A percentile compares a stretch with the other conserved stretches of the same genome.
These are phyloP conservation scores for Eupithecia centaureata DNA, from an alignment of 2,888 invertebrate genomes.

Conservation along the genomic window DNA sequence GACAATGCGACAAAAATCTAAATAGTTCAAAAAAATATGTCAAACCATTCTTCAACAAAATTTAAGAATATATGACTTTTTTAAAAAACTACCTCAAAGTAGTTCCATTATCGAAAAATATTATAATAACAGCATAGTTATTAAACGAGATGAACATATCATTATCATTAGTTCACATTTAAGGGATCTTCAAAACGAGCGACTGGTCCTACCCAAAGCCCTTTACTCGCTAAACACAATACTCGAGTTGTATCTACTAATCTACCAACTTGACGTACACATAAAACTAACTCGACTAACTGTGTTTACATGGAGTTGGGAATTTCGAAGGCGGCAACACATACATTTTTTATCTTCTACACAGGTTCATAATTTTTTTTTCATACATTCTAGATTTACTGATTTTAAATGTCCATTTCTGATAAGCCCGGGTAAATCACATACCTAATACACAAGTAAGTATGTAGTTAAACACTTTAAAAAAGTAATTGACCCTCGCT, in stretches of 20 bases:
- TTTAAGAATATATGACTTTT: no score
- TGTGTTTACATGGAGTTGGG: background rate
- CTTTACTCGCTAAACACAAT: constrained; percentile 3
- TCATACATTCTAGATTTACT: no score
- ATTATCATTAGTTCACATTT: background rate
- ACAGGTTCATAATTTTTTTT: no score
- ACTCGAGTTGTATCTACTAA: constrained; percentile 15
- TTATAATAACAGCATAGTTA: background rate
- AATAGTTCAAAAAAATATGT: no score
- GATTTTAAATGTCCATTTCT: no score
- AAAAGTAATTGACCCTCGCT: no score
- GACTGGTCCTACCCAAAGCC: constrained; percentile 5
- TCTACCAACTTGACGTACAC: constrained; percentile 21
- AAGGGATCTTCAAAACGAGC: constrained; percentile 1
- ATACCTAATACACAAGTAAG: no score
- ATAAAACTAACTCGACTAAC: constrained; percentile 26
- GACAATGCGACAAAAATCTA: no score
- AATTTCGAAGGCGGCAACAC: background rate
- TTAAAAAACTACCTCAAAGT: background rate
- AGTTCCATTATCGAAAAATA: background rate
- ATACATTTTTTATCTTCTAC: no score
- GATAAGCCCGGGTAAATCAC: no score
- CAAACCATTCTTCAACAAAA: no score
- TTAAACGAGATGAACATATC: background rate
- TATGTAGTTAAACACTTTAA: no score